Base-by-base conservation (phyloP, 2,797 vertebrate genomes). In the Zalophus californianus region DNA sequence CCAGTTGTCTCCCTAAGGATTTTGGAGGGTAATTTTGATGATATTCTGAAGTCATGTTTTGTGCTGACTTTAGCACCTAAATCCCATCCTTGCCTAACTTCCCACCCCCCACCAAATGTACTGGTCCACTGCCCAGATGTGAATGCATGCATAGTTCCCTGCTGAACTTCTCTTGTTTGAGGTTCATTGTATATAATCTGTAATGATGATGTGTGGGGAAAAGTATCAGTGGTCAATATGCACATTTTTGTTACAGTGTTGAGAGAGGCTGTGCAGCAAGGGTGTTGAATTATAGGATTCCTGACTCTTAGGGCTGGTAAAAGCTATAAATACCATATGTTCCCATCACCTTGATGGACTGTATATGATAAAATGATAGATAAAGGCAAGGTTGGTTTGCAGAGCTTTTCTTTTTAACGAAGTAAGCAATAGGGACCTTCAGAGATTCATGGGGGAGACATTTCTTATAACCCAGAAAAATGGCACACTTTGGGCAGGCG, bases 401-500 rank as follows among this genome's bases (percentile, higher is more conserved):
- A 75, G 66, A 70, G 80, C 60, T 68, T 64, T 87, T 79, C 72
- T 96, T 0, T 87, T 75, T 87, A 93, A 96, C 72, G 72, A 96
- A 93, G 66, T 73, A 58, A 98, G 96, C 41, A 38, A 14, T 56
- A 29, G 66, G 27, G 75, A 60, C 50, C 58, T 41, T 21, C 4
- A 38, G 73, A 95, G 93, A 94, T 90, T 92, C 86, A 50, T 41
- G 9, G 58, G 44, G 25, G 62, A 85, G 56, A 35, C 0, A 2
- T 94, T 82, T 88, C 29, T 79, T 86, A 20, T 18, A 52, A 14
- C 2, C 41, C 85, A 90, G 70, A 95, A 75, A 91, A 83, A 89
- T 50, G 77, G 66, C 44, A 48, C 18, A 7, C 4, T 32, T 18
- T 52, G 82, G 38, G 9, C 85, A 66, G 87, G 21, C 23, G 7